Conservation (phyloP, 1,140 invertebrate species). For the roundworm (Caenorhabditis elegans) region WBcel235 BX284606.5:17673001-17673500, state of each 20-base stretch:
- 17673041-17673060: too few species aligned
- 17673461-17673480: constrained; percentile 52
- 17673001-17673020: too few species aligned
- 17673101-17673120: too few species aligned
- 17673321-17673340: background rate
- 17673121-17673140: too few species aligned
- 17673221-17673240: background rate
- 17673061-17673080: too few species aligned
- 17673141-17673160: too few species aligned
- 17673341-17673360: background rate
- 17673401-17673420: constrained; percentile 59
- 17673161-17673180: too few species aligned
- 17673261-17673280: constrained; percentile 21
- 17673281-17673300: background rate
- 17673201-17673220: background rate
- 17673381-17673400: constrained; percentile 61
- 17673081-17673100: too few species aligned
- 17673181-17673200: background rate
- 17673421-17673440: constrained; percentile 65
- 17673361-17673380: background rate
- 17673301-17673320: background rate
- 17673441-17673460: constrained; percentile 64
- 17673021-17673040: too few species aligned
- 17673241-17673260: background rate
- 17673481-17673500: background rate